phyloP scores from a whole-genome alignment of 53 echinoderm and acorn worm genomes.

The Arbacia lixula region DNA sequence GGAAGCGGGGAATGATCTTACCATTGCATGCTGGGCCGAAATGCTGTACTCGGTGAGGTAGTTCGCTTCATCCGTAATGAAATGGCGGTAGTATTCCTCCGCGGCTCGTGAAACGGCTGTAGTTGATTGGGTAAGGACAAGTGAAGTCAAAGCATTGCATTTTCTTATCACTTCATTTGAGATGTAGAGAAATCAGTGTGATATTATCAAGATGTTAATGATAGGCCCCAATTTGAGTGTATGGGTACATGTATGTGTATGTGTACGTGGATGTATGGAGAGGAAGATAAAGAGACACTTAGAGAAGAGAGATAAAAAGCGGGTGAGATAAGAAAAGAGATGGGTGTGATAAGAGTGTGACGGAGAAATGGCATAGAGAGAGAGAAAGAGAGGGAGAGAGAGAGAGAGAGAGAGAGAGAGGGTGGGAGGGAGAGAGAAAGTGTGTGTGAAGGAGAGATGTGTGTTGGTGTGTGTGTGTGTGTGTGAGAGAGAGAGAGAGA shows the following conservation, averaged over 20 bases:
- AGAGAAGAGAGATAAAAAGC: neutral
- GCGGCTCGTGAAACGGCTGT: slow-evolving; percentile 3
- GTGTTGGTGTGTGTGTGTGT: neutral
- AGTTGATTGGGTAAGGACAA: too few relatives aligned
- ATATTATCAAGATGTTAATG: too few relatives aligned
- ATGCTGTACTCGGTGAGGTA: slow-evolving; percentile 14
- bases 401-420: neutral
- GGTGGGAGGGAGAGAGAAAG: neutral
- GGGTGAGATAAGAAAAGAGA: neutral
- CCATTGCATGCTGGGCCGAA: slow-evolving; percentile 47
- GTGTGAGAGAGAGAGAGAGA: neutral
- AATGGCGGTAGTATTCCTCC: slow-evolving; percentile 36
- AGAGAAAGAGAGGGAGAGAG: neutral
- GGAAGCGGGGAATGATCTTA: slow-evolving; percentile 4
- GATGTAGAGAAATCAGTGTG: too few relatives aligned
- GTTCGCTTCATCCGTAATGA: neutral
- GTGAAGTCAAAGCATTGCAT: too few relatives aligned
- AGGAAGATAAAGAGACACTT: neutral
- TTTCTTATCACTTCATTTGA: too few relatives aligned
- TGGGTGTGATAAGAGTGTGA: neutral
- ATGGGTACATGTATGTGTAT: too few relatives aligned
- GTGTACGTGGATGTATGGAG: too few relatives aligned
- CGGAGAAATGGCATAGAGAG: neutral
- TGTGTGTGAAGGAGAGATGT: too few relatives aligned
- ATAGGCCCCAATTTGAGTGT: too few relatives aligned